Evolutionary conservation across 1,140 invertebrate species (phyloP), one percentile per base, ranked within the genome.

Genomic region (Meteorus sp.): DNA sequence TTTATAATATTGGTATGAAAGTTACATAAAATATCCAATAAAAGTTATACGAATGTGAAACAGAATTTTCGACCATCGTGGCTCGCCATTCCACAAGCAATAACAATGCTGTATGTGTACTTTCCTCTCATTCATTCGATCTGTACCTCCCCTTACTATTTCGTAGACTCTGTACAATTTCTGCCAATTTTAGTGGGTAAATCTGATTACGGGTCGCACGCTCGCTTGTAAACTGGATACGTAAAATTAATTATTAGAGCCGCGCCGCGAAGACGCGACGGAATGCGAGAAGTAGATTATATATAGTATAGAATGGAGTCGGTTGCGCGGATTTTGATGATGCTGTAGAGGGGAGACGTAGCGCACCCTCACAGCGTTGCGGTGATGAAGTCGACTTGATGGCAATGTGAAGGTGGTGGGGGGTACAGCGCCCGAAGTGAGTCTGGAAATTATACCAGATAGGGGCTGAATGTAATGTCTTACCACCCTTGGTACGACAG

Each of bases 231-330:
- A 75, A 76, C 75, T 71, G 75, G 70, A 77, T 78, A 72, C 75
- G 73, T 73, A 70, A 78, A 78, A 78, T 78, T 77, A 78, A 78
- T 78, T 77, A 76, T 72, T 72, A 70, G 62, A 61, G 56, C 64
- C 22, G 22, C 52, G 66, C 60, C 66, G 55, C 61, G 61, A 69
- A 69, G 69, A 64, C 64, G 61, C 47, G 37, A 60, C 23, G 7
- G 17, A 33, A 45, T 13, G 31, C n/a, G n/a, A n/a, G n/a, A n/a
- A n/a, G n/a, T n/a, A n/a, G n/a, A n/a, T n/a, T n/a, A n/a, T n/a
- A n/a, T n/a, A n/a, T n/a, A n/a, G n/a, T n/a, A n/a, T n/a, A 27
- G 20, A 25, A 29, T 19, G 19, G 44, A 27, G 37, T 50, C 45
- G 25, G 19, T 35, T 13, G 35, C 25, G 23, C 41, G 17, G n/a